A percentile compares a stretch with the other conserved stretches of the same genome.
Conservation (phyloP, 1,140 invertebrate genomes). For the Drosophila nannoptera region DNA sequence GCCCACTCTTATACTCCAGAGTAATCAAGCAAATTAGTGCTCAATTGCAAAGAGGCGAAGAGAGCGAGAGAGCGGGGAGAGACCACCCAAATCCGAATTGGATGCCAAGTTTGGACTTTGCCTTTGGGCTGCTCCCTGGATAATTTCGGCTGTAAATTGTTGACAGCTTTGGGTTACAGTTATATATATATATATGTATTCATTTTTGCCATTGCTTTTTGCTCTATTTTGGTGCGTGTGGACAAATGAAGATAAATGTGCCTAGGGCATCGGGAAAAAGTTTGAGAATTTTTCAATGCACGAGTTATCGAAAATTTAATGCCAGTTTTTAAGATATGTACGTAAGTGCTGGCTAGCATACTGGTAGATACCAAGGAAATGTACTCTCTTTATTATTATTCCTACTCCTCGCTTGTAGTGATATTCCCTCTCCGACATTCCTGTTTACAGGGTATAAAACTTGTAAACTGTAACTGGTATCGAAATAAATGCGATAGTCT, state of each 20-base stretch:
- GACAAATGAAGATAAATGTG: conserved; percentile 74
- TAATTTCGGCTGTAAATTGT: conserved; percentile 72
- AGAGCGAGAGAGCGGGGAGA: background rate
- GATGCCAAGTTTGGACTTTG: conserved; percentile 42
- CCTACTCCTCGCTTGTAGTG: background rate
- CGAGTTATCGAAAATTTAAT: conserved; percentile 1
- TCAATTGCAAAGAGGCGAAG: conserved; percentile 1
- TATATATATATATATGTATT: conserved; percentile 9
- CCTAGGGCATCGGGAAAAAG: conserved; percentile 3
- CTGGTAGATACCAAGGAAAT: background rate
- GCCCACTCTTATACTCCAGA: conserved; percentile 49
- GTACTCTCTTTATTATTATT: background rate
- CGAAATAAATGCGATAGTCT: conserved; percentile 49
- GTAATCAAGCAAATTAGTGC: conserved; percentile 76
- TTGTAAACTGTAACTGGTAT: conserved; percentile 40
- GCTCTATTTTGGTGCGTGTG: conserved; percentile 19
- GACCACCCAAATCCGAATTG: conserved; percentile 34
- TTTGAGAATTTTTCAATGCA: conserved; percentile 8
- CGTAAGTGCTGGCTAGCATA: too few species aligned
- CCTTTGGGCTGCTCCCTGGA: conserved; percentile 54
- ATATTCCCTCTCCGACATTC: background rate
- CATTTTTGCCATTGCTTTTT: conserved; percentile 17
- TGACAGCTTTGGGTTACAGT: conserved; percentile 59
- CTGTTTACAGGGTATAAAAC: conserved; percentile 12
- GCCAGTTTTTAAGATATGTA: too few species aligned